Evolutionary conservation across 2,888 invertebrate species (phyloP), one percentile per base, ranked within the genome.

Genomic region (Cephus spinipes): DNA sequence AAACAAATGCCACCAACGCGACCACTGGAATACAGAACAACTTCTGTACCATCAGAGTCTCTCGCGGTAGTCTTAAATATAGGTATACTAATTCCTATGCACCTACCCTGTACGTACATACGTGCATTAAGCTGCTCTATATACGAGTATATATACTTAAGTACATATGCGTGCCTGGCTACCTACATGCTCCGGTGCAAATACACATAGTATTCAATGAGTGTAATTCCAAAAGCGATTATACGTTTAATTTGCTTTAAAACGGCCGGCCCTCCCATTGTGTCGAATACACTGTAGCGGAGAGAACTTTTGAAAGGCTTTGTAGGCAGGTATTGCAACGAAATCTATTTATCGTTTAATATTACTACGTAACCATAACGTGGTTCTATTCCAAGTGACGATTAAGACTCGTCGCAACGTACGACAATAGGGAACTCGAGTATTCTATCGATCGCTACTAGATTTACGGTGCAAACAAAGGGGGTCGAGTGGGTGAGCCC

Each of bases 1-100:
- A 82, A 84, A 84, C 79, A 81, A 82, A 84, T 73, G 78, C 77
- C 23, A 12, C 32, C 34, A 78, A 76, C 77, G 55, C 75, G 76
- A 76, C 74, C 68, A 69, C 71, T 68, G 68, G 71, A 77, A 77
- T 71, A 71, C 71, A 71, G 71, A 71, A 33, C 71, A 71, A 33
- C 55, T 55, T 55, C 23, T 23, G 55, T 23, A 55, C 23, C 55
- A 55, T 23, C 55, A 23, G 55, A 55, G 55, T 55, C 55, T 55
- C 23, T 23, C 55, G 23, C 55, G 9, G 55, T 15, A 55, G 23
- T 55, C 55, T 55, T 55, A 9, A 23, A 15, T 55, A 55, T 55
- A 55, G 55, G 55, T 55, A 55, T 55, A 55, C 55, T 55, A 23
- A 23, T 55, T 2, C 55, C 23, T 15, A 40, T 55, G 55, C 55